Base-by-base conservation (phyloP, 2,888 invertebrate species). In the Dryobotodes eremita region DNA sequence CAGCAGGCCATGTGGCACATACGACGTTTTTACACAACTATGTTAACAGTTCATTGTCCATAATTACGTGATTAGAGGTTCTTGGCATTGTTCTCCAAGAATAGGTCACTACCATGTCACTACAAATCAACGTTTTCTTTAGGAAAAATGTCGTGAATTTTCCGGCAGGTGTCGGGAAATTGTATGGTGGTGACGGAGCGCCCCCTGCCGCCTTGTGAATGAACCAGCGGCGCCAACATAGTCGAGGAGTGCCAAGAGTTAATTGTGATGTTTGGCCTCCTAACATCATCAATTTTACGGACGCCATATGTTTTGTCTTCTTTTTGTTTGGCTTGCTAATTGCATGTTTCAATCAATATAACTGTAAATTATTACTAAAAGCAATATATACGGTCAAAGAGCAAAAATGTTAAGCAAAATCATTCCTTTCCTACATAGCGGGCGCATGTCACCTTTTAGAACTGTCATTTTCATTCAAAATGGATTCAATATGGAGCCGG, bases 21-120 rank as follows among this genome's bases (percentile, higher is more conserved):
- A 55, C 53, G 64, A 65, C 71, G 64, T 50, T 77, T 80, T 71
- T 69, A 64, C 50, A 77, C 57, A 83, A 77, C 69, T 77, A 20
- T 69, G 71, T 65, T 57, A 75, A 71, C 61, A 80, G 83, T 87
- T 87, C 85, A 72, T 79, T 87, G 80, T 81, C 75, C 85, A 86
- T 72, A 69, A 77, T 61, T 73, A 50, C 64, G 42, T 53, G 87
- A 80, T 80, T 80, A 71, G 55, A 57, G 68, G 61, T 74, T 82
- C 73, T 87, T 79, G 85, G 73, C 88, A 70, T 73, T 79, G 71
- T 75, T 82, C 72, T 42, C 17, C 23, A 77, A 82, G n/a, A 71
- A 74, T 55, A 75, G 13, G 10, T 64, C n/a, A 36, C 48, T 42
- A 73, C 53, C 50, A 75, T 10, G 10, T 64, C n/a, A 36, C 48